Conservation (phyloP, 2,888 invertebrate genomes). For the Cryptus armator region DNA sequence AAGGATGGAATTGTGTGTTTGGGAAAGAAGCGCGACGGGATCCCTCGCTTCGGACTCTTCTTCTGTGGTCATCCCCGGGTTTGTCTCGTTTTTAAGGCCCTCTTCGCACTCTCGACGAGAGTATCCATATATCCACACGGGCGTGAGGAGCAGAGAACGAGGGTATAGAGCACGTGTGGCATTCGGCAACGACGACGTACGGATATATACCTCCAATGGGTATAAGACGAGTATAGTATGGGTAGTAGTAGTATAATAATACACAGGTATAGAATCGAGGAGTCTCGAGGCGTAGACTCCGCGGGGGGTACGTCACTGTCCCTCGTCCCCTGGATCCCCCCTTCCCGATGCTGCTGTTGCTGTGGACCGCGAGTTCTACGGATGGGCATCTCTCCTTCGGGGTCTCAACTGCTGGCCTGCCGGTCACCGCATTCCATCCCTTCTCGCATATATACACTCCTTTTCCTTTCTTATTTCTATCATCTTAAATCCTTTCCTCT, state of each 20-base stretch:
- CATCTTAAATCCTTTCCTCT: conserved; percentile 50
- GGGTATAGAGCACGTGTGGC: conserved; percentile 49
- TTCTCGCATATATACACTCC: conserved; percentile 42
- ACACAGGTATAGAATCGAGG: conserved; percentile 59
- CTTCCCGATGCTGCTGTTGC: conserved; percentile 74
- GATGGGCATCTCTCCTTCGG: conserved; percentile 61
- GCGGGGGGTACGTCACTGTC: conserved; percentile 84
- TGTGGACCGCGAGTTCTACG: conserved; percentile 59
- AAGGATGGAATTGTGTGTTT: conserved; percentile 50
- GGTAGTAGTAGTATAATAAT: conserved; percentile 14
- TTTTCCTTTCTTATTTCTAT: conserved; percentile 63
- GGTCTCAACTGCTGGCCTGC: conserved; percentile 74
- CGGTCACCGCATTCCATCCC: conserved; percentile 83
- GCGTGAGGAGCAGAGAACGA: conserved; percentile 8
- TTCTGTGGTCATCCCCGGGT: conserved; percentile 30
- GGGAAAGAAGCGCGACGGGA: conserved; percentile 47
- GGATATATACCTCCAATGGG: background rate
- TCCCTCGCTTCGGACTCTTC: conserved; percentile 38
- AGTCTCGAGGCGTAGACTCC: conserved; percentile 72
- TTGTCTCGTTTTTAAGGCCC: conserved; percentile 36
- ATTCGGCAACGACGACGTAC: conserved; percentile 16
- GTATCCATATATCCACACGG: conserved; percentile 42
- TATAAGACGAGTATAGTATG: background rate
- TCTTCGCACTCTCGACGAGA: conserved; percentile 48
- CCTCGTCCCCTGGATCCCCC: conserved; percentile 31